phyloP scores from a whole-genome alignment of 2,113 vertebrate genomes.

The Bucco capensis region DNA sequence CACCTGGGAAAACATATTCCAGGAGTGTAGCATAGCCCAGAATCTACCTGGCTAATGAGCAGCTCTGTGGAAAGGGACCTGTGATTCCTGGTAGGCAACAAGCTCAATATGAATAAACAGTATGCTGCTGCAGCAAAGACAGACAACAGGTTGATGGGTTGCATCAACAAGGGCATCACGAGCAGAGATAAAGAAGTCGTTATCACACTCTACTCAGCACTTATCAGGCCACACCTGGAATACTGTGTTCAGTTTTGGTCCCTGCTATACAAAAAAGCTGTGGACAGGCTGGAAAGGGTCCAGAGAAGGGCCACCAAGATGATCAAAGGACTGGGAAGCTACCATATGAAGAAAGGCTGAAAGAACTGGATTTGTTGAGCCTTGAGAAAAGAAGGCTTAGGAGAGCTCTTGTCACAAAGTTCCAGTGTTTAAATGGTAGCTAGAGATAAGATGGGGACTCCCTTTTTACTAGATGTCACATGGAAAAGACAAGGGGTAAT shows the following conservation, averaged over 20 bases:
- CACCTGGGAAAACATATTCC: neutral
- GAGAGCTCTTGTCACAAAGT: neutral
- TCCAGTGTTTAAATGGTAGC: neutral
- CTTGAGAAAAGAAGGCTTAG: neutral
- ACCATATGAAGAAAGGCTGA: neutral
- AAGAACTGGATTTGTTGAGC: neutral
- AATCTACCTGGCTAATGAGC: neutral
- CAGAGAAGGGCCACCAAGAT: neutral
- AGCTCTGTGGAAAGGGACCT: neutral
- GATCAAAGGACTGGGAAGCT: neutral
- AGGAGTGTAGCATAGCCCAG: neutral
- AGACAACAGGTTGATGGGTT: neutral
- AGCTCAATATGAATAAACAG: neutral
- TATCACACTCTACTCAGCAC: neutral
- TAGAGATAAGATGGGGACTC: neutral
- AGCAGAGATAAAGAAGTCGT: too few species aligned
- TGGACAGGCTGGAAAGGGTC: neutral
- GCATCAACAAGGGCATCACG: neutral
- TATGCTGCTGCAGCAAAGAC: neutral
- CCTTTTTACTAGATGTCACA: neutral
- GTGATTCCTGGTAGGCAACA: neutral
- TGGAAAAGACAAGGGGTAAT: neutral
- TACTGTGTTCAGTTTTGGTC: neutral
- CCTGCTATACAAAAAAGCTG: neutral
- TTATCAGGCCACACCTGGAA: neutral